Evolutionary conservation across 2,888 invertebrate genomes (phyloP).

Genomic region (Chloroclysta siterata): DNA sequence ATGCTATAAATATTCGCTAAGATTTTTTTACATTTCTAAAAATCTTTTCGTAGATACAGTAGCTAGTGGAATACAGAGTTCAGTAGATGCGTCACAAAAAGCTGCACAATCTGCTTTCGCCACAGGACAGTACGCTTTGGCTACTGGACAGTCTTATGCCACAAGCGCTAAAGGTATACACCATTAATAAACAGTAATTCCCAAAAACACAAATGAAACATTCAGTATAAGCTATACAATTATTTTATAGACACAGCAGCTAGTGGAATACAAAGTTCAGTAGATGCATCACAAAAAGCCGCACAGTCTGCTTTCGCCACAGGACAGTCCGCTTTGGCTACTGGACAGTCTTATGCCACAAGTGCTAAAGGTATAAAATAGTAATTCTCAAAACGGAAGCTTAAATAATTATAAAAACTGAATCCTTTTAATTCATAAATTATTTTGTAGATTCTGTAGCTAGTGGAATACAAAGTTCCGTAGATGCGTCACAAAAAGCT

Average conservation of each 20-base stretch:
- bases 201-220: not conserved
- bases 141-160: constrained; percentile 43
- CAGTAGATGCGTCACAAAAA: constrained; percentile 58
- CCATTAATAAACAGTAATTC: not conserved
- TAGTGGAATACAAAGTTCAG: constrained; percentile 55
- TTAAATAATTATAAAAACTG: no score
- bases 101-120: constrained; percentile 53
- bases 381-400: not conserved
- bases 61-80: constrained; percentile 49
- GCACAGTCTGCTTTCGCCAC: constrained; percentile 60
- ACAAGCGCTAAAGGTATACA: constrained; percentile 45
- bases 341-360: constrained; percentile 56
- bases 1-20: not conserved
- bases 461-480: constrained; percentile 50
- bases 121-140: constrained; percentile 42
- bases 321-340: constrained; percentile 56
- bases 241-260: constrained; percentile 50
- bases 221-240: not conserved
- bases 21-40: not conserved
- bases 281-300: constrained; percentile 60
- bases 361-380: constrained; percentile 32
- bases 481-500: constrained; percentile 57
- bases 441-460: constrained; percentile 62
- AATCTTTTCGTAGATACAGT: constrained; percentile 61
- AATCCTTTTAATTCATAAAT: no score